phyloP scores from a whole-genome alignment of 2,888 invertebrate genomes.

The Lasioglossum zephyrum region DNA sequence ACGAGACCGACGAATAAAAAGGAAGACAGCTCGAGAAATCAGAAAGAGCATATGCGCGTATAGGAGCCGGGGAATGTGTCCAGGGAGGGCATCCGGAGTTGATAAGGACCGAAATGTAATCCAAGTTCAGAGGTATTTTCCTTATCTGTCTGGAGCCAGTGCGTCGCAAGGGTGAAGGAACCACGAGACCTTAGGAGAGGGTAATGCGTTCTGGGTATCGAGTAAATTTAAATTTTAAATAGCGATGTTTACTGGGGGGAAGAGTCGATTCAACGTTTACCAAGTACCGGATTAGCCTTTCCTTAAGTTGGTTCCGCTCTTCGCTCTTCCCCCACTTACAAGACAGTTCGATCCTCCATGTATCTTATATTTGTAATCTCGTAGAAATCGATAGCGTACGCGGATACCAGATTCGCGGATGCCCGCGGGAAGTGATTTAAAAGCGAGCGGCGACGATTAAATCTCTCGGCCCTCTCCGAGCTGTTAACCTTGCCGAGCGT shows the following conservation, averaged over 20 bases:
- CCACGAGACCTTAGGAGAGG: slow-evolving; percentile 53
- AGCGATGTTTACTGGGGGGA: slow-evolving; percentile 67
- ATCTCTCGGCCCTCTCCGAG: not conserved
- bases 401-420: not conserved
- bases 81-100: slow-evolving; percentile 40
- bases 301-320: slow-evolving; percentile 51
- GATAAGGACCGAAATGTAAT: slow-evolving; percentile 67
- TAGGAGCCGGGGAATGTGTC: slow-evolving; percentile 35
- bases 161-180: slow-evolving; percentile 50
- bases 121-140: slow-evolving; percentile 64
- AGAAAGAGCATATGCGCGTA: slow-evolving; percentile 42
- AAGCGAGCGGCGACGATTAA: not conserved
- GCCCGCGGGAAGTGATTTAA: not conserved
- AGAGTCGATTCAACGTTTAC: slow-evolving; percentile 69
- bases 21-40: slow-evolving; percentile 8
- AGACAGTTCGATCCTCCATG: slow-evolving; percentile 32
- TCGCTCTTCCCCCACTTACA: not conserved
- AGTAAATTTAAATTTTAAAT: slow-evolving; percentile 78
- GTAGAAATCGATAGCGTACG: not conserved
- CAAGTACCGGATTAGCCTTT: slow-evolving; percentile 72
- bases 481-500: not conserved
- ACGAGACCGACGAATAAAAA: slow-evolving; percentile 17
- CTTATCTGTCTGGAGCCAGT: slow-evolving; percentile 70
- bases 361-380: slow-evolving; percentile 15
- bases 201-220: slow-evolving; percentile 66